Conservation (phyloP, 2,797 vertebrate genomes). For the Schizopygopsis malacanthus region DNA sequence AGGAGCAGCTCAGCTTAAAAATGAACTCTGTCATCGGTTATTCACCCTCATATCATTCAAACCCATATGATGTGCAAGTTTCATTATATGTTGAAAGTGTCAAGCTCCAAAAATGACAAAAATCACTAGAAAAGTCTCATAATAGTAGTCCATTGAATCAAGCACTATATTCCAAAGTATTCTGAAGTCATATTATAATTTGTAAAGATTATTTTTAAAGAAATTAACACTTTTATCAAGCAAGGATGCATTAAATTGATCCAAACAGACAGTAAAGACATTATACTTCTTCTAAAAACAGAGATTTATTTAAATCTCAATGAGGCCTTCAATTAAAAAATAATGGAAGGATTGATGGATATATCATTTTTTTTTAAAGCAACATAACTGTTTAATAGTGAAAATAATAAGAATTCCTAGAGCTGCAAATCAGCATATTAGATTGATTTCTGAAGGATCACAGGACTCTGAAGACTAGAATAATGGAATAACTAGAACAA, state of each 20-base stretch:
- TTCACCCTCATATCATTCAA: neutral
- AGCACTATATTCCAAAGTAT: no score
- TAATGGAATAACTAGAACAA: neutral
- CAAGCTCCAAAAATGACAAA: no score
- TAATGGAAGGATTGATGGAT: neutral
- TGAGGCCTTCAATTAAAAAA: no score
- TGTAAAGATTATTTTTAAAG: neutral
- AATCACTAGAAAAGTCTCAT: no score
- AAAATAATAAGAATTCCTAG: neutral
- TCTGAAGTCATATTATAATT: no score
- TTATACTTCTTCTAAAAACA: neutral
- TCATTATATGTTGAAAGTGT: no score
- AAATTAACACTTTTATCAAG: neutral
- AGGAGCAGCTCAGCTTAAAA: neutral
- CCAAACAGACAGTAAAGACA: neutral
- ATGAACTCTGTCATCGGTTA: neutral
- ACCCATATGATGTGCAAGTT: neutral
- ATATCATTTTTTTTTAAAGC: no score
- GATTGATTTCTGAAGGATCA: neutral
- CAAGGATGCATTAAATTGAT: neutral
- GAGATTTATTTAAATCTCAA: no score
- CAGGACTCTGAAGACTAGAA: neutral
- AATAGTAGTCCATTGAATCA: no score
- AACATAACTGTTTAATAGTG: neutral
- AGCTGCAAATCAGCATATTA: neutral